Percentiles rank a stretch among this genome's conserved stretches.
phyloP scores from a whole-genome alignment of 2,888 invertebrate genomes.

The Rhyacophila evoluta region DNA sequence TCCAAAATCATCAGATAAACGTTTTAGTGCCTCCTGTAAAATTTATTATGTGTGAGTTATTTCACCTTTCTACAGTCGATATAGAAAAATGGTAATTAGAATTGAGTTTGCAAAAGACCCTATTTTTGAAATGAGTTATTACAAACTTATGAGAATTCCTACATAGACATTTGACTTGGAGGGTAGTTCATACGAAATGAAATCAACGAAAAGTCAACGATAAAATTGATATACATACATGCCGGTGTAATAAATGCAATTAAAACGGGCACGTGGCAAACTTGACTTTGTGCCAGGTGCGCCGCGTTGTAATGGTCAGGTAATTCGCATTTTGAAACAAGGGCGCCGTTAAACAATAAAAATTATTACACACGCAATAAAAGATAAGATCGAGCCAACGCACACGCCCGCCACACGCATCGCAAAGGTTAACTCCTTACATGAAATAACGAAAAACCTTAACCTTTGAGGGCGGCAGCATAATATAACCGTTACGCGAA shows the following conservation, averaged over 20 bases:
- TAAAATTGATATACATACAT: no score
- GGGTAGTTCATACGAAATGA: no score
- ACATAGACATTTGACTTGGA: no score
- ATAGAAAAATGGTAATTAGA: no score
- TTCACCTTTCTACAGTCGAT: no score
- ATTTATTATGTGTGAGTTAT: no score
- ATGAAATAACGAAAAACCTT: not conserved
- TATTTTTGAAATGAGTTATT: no score
- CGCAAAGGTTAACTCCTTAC: constrained; percentile 9
- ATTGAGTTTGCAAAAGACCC: no score
- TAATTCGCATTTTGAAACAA: not conserved
- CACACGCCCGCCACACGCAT: not conserved
- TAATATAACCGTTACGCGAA: not conserved
- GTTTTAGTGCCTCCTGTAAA: no score
- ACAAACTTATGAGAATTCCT: no score
- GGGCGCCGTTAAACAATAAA: not conserved
- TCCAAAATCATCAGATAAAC: no score
- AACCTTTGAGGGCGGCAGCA: not conserved
- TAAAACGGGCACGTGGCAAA: not conserved
- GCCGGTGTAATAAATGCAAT: not conserved
- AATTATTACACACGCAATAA: constrained; percentile 15
- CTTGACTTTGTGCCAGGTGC: constrained; percentile 5
- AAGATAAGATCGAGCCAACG: not conserved
- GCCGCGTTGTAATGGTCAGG: not conserved
- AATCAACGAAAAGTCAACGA: no score